Evolutionary conservation across 2,888 invertebrate species (phyloP).

Genomic region (Cerceris ruficornis): DNA sequence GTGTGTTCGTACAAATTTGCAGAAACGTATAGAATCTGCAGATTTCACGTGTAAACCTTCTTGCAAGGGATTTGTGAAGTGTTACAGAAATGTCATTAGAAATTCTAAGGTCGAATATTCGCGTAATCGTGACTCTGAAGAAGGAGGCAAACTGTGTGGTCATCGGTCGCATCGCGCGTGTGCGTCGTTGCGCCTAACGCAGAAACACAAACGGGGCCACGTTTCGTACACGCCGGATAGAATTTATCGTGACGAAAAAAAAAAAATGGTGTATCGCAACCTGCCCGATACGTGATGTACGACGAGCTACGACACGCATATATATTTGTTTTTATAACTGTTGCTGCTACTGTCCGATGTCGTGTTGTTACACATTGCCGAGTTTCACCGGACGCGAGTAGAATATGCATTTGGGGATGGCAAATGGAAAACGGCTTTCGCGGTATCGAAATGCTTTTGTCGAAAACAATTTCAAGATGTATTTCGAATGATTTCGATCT

Average conservation of each 20-base stretch:
- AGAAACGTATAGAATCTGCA: too few relatives aligned
- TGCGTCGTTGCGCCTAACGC: conserved; percentile 36
- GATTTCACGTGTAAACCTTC: background rate
- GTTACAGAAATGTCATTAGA: conserved; percentile 55
- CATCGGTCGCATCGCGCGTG: conserved; percentile 35
- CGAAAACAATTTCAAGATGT: background rate
- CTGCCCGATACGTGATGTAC: conserved; percentile 62
- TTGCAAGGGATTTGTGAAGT: background rate
- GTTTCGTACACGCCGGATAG: conserved; percentile 38
- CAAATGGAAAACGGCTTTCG: conserved; percentile 58
- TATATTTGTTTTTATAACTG: conserved; percentile 60
- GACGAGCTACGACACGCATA: conserved; percentile 52
- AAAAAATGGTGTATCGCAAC: conserved; percentile 56
- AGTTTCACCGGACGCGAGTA: conserved; percentile 75
- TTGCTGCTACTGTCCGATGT: conserved; percentile 50
- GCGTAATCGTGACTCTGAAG: conserved; percentile 50
- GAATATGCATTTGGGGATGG: conserved; percentile 61
- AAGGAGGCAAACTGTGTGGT: conserved; percentile 41
- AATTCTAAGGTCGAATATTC: conserved; percentile 57
- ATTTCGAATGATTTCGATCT: too few relatives aligned
- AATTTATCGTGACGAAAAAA: conserved; percentile 62
- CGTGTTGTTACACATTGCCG: conserved; percentile 73
- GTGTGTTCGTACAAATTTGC: too few relatives aligned
- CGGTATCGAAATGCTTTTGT: conserved; percentile 22
- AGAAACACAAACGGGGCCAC: conserved; percentile 41